Base-by-base conservation (phyloP, 2,888 invertebrate species). In the Agrotis clavis region DNA sequence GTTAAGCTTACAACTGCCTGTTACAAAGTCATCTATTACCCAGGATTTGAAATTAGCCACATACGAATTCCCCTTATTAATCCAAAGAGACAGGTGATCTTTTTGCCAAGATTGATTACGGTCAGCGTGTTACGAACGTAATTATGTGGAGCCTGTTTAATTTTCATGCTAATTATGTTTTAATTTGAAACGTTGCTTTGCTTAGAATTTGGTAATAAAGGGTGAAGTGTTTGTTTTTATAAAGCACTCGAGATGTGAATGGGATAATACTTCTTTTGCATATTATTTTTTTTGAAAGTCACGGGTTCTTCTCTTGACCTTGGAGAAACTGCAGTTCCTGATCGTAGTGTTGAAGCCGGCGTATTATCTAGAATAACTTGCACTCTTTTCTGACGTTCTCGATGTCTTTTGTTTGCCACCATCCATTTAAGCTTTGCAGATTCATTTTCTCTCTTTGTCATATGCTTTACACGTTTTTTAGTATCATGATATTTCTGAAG, bases 41-140 rank as follows among this genome's bases (percentile, higher is more conserved):
- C 67, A 16, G 75, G 71, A 73, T 84, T 70, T 71, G 67, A 83
- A 84, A 75, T 83, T 75, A 75, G 60, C 69, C 69, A 83, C 83
- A 83, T 66, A 80, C 76, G 76, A 71, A 70, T 83, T 73, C 56
- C 67, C 79, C 72, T 68, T 83, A 83, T 70, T 79, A 79, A 76
- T 79, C 81, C 76, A 47, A 61, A 57, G 71, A 64, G 83, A 83
- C 82, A 83, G 80, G 83, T 83, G 81, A 83, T 83, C 81, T 82
- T 71, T 79, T 74, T 66, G 67, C 60, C 30, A 74, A 83, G 78
- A 84, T 74, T 74, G 78, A 81, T 84, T 84, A 79, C 72, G 81
- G 74, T 79, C 65, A 48, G 21, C 57, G 5, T 67, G 67, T 60
- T 60, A 35, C 35, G 65, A 66, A 83, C 53, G 76, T 75, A 63